These are phyloP conservation scores for Planococcus citri DNA, from an alignment of 1,140 invertebrate species.

Conservation along the genomic window DNA sequence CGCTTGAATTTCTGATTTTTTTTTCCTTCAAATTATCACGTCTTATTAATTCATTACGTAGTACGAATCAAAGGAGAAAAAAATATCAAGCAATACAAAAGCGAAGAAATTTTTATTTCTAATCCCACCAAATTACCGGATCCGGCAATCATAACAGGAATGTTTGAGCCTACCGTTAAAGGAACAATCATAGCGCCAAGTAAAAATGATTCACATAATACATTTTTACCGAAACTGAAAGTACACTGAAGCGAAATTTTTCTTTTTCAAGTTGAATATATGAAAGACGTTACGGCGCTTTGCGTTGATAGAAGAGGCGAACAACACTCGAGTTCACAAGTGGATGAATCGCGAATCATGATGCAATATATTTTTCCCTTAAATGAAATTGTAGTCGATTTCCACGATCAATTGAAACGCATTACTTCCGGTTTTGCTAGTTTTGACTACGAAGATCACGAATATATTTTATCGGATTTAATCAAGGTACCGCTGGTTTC, in stretches of 20 bases:
- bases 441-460: constrained; percentile 87
- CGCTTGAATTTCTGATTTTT: not conserved
- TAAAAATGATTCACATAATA: too few species aligned
- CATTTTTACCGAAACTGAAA: not conserved
- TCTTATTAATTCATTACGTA: constrained; percentile 27
- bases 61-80: constrained; percentile 55
- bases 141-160: constrained; percentile 49
- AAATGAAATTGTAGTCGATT: constrained; percentile 87
- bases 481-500: too few species aligned
- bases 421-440: constrained; percentile 87
- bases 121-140: constrained; percentile 77
- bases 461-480: constrained; percentile 27
- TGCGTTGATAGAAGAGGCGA: constrained; percentile 67
- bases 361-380: constrained; percentile 75
- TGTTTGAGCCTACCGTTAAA: constrained; percentile 74
- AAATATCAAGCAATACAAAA: constrained; percentile 52
- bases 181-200: constrained; percentile 38
- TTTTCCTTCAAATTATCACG: not conserved
- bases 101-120: constrained; percentile 57
- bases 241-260: not conserved
- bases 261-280: constrained; percentile 44
- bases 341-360: constrained; percentile 70
- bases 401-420: constrained; percentile 85
- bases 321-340: constrained; percentile 56
- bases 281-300: constrained; percentile 53